Evolutionary conservation across 2,888 invertebrate species (phyloP), one percentile per base, ranked within the genome.

Genomic region (Auanema sp.): DNA sequence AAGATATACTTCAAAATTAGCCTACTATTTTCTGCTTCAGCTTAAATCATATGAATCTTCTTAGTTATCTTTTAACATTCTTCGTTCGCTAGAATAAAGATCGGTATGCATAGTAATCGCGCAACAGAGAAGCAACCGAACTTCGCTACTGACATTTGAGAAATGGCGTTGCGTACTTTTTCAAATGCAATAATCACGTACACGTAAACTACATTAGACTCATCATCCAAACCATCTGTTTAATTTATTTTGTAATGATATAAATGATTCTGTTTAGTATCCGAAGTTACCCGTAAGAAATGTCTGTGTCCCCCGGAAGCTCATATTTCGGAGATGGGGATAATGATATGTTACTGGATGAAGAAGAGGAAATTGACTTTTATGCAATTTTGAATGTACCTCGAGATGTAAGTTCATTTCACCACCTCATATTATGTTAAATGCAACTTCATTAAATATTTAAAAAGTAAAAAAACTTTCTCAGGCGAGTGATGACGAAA

Each of bases 401-500:
- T 0, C 68, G 67, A 57, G 75, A 83, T 62, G 80, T 79, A 50
- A 65, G 78, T 70, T 33, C n/a, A 14, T 24, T 25, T 41, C 42
- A 3, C 33, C 33, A 33, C 8, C 33, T 8, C 8, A 3, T 12
- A 68, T 8, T 33, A 33, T 33, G 40, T n/a, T 4, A 14, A 33
- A 56, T 43, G 18, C 44, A n/a, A 42, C 33, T 55, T 55, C 6
- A n/a, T n/a, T 40, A 33, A 33, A 33, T 33, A 14, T 40, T 55
- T 54, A 12, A n/a, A 43, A 47, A 47, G 21, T 47, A 33, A 8
- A 33, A 33, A 33, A 12, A n/a, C 6, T 24, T 52, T 72, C 86
- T 56, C 84, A 98, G 97, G 97, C 97, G 8, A 88, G 91, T 44
- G 87, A 87, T 56, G 95, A 96, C 73, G 95, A 97, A 85, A 95